These are phyloP conservation scores for Copidosoma floridanum DNA, from an alignment of 1,140 invertebrate species.

Conservation along the genomic window DNA sequence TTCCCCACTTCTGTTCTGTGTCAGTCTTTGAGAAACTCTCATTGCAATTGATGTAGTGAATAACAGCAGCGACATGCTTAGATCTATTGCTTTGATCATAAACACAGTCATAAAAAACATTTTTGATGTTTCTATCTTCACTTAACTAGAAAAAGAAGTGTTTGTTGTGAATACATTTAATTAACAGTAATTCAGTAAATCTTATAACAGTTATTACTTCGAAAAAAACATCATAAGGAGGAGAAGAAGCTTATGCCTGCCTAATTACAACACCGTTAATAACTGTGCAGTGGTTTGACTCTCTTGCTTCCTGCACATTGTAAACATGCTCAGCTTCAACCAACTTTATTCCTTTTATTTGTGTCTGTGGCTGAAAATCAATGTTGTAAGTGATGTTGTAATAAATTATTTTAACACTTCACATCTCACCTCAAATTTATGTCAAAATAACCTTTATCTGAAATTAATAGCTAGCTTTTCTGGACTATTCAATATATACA, in stretches of 20 bases:
- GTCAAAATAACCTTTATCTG: no score
- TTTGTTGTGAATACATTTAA: no score
- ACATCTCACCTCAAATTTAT: no score
- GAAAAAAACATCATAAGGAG: no score
- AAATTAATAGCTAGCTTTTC: no score
- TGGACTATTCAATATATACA: no score
- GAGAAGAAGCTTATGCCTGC: conserved; percentile 20
- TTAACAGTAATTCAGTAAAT: neutral
- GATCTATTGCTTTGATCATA: conserved; percentile 20
- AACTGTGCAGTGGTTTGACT: conserved; percentile 10
- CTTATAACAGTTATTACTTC: no score
- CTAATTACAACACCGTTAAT: conserved; percentile 15
- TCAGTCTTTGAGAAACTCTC: conserved; percentile 27
- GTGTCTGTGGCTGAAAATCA: no score
- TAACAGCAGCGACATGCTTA: conserved; percentile 28
- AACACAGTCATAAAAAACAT: conserved; percentile 14
- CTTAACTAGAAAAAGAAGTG: conserved; percentile 1
- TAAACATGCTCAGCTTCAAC: no score
- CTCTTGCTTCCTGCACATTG: conserved; percentile 18
- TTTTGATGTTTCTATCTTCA: neutral
- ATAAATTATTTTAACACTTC: no score
- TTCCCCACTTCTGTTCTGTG: conserved; percentile 28
- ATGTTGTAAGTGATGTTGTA: no score
- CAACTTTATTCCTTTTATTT: no score
- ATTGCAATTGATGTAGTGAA: conserved; percentile 26